These are phyloP conservation scores for Caenorhabditis auriculariae DNA, from an alignment of 2,888 invertebrate species.

Conservation along the genomic window DNA sequence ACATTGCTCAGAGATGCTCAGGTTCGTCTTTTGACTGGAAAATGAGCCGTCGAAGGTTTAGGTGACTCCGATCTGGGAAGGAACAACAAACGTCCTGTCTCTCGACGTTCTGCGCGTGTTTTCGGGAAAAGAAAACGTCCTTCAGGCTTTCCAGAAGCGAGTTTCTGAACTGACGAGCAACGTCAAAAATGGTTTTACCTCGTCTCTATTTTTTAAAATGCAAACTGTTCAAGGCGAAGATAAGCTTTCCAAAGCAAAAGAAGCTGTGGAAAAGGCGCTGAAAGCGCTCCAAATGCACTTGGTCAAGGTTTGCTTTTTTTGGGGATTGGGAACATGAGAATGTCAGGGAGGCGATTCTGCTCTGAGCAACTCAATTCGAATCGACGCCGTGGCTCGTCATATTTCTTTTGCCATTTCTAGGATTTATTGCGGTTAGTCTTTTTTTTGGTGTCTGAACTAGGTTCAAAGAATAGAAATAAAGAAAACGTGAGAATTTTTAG, in stretches of 20 bases:
- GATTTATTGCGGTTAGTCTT: constrained; percentile 63
- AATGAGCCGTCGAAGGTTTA: constrained; percentile 25
- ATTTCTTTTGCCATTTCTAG: constrained; percentile 67
- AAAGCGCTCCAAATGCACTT: constrained; percentile 29
- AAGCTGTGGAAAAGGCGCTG: constrained; percentile 23
- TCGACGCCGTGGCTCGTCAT: constrained; percentile 67
- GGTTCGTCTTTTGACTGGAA: constrained; percentile 56
- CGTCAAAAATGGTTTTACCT: constrained; percentile 6
- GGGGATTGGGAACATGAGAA: not conserved
- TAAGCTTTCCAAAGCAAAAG: constrained; percentile 9
- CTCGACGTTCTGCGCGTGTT: constrained; percentile 69
- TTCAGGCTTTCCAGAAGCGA: constrained; percentile 63
- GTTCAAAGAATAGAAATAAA: not conserved
- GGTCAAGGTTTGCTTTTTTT: constrained; percentile 18
- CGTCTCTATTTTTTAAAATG: not conserved
- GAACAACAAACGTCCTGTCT: constrained; percentile 70
- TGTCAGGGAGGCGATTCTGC: not conserved
- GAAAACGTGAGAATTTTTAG: constrained; percentile 31
- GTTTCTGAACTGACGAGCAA: constrained; percentile 44
- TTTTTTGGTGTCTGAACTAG: not conserved
- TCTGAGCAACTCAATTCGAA: constrained; percentile 20
- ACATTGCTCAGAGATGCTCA: constrained; percentile 69
- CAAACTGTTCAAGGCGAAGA: not conserved
- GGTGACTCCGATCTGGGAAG: constrained; percentile 71
- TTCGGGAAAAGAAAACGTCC: constrained; percentile 65